Base-by-base conservation (phyloP, 2,888 invertebrate species). In the Lepidochrysops patricia region DNA sequence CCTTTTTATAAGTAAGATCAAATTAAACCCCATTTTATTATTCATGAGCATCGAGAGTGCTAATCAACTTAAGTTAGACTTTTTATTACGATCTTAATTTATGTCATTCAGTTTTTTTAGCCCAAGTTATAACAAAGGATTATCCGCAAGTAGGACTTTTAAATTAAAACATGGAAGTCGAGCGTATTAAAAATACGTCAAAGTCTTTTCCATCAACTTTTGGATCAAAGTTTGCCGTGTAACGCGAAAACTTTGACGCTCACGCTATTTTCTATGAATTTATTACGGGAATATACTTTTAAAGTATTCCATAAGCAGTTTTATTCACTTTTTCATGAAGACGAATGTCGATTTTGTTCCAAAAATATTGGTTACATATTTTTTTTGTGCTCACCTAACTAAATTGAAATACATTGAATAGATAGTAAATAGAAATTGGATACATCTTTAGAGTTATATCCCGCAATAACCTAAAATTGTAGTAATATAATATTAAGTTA, bases 201-300 rank as follows among this genome's bases (percentile, higher is more conserved):
- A 49, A 50, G 37, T 19, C 43, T 43, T 37, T 43, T 43, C 27
- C 27, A 52, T 52, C 52, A 26, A 13, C 7, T 15, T 27, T 27
- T 15, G 52, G 52, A 13, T 26, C 13, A 52, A 52, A 27, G 19
- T 54, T 54, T 54, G 12, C 19, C 29, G 23, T 23, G 54, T 54
- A 54, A 54, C 29, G 54, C 12, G 32, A 32, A 54, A 54, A 54
- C 32, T 54, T 54, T 54, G 29, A 19, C 54, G 54, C 19, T 19
- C 15, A 29, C 27, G 52, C 27, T 54, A 54, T 54, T 32, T 54
- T 29, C 32, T 7, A 29, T 29, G 29, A 54, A 54, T 54, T 54
- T 54, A 54, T 54, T 29, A 32, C 32, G 15, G 15, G 19, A 54
- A 54, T 54, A 54, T 29, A 15, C 54, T 19, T 54, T 54, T 54